Conservation (phyloP, 1,140 invertebrate genomes). For the Diabrotica undecimpunctata region DNA sequence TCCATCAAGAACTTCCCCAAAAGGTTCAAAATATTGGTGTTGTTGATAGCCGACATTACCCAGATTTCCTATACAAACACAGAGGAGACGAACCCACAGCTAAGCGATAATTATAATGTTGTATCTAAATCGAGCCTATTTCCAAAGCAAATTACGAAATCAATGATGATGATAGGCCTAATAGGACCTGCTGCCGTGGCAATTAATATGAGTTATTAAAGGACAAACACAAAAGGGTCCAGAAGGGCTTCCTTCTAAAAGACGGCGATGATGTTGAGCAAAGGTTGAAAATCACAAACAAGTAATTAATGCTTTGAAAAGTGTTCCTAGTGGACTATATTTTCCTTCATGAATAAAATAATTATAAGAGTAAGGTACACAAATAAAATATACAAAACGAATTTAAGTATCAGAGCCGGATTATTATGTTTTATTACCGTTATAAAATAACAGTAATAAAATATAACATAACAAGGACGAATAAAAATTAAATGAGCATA, state of each 20-base stretch:
- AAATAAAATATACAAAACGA: too few species aligned
- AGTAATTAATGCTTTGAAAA: neutral
- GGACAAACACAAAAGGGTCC: neutral
- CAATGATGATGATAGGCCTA: conserved; percentile 2
- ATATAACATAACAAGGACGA: too few species aligned
- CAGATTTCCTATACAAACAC: neutral
- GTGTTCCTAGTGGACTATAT: too few species aligned
- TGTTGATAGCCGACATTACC: neutral
- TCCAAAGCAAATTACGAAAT: neutral
- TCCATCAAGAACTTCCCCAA: too few species aligned
- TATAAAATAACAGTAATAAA: too few species aligned
- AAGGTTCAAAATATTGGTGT: neutral
- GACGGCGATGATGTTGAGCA: neutral
- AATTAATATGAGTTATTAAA: conserved; percentile 1
- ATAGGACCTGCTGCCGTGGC: neutral
- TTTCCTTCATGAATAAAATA: too few species aligned
- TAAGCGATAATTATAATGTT: neutral
- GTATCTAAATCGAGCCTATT: neutral
- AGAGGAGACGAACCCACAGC: neutral
- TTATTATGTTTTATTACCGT: too few species aligned
- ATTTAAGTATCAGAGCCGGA: too few species aligned
- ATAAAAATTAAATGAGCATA: too few species aligned
- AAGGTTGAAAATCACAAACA: conserved; percentile 1
- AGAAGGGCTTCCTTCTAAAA: neutral
- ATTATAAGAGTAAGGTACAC: too few species aligned